Conservation (phyloP, 2,113 vertebrate species). For the Piliocolobus tephrosceles region DNA sequence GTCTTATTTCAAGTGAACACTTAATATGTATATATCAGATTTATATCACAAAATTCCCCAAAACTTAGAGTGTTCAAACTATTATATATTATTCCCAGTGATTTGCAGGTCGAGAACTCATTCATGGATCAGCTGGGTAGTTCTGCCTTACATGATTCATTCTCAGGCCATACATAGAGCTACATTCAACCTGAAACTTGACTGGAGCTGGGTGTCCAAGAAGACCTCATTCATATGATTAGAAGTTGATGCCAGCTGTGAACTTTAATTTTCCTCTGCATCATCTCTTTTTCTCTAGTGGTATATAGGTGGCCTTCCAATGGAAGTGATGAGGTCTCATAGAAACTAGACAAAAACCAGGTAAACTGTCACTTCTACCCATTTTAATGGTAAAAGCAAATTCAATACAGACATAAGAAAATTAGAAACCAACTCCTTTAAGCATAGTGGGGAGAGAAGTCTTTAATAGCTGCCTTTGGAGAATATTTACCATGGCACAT, state of each 20-base stretch:
- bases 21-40: background rate
- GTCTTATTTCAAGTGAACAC: background rate
- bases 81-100: background rate
- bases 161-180: fast-evolving
- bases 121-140: background rate
- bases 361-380: background rate
- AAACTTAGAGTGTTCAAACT: background rate
- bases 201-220: background rate
- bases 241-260: background rate
- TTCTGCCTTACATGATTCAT: background rate
- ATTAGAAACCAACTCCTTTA: background rate
- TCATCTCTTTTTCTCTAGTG: background rate
- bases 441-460: background rate
- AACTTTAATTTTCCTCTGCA: background rate
- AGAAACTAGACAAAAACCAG: background rate
- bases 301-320: background rate
- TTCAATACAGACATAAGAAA: background rate
- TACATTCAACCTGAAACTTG: background rate
- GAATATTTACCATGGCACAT: background rate
- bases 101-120: background rate
- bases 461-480: background rate
- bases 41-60: background rate
- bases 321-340: background rate
- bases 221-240: background rate
- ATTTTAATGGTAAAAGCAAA: background rate